A percentile compares a stretch with the other conserved stretches of the same genome.
phyloP scores from a whole-genome alignment of 1,140 invertebrate genomes.

The roundworm (Caenorhabditis elegans) region DNA sequence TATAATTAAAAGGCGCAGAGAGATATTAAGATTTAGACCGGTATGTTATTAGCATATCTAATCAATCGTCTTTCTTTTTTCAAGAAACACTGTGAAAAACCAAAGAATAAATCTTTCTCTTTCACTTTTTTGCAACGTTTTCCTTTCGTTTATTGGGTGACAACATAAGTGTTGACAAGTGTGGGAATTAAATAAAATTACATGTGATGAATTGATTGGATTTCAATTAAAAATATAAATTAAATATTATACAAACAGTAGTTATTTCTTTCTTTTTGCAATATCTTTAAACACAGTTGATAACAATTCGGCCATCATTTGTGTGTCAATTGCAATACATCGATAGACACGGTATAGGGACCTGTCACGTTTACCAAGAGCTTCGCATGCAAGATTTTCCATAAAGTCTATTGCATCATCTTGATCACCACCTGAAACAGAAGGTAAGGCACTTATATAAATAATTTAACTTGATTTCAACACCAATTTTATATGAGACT shows the following conservation, averaged over 20 bases:
- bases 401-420: conserved; percentile 40
- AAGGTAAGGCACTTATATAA: neutral
- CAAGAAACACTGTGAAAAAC: neutral
- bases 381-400: neutral
- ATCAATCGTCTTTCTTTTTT: neutral
- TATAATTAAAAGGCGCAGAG: neutral
- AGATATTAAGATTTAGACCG: neutral
- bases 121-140: conserved; percentile 8
- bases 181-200: too few species aligned
- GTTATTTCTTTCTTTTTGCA: neutral
- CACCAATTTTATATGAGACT: neutral
- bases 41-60: conserved; percentile 23
- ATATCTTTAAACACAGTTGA: conserved; percentile 21
- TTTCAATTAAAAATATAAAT: too few species aligned
- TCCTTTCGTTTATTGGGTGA: neutral
- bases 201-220: too few species aligned
- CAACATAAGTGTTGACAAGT: neutral
- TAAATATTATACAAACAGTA: too few species aligned
- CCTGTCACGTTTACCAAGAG: neutral
- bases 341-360: conserved; percentile 5
- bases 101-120: neutral
- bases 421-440: neutral
- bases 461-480: too few species aligned
- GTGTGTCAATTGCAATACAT: neutral
- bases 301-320: neutral